phyloP scores from a whole-genome alignment of 2,797 vertebrate species.

The Melanotaenia parkinsoni region DNA sequence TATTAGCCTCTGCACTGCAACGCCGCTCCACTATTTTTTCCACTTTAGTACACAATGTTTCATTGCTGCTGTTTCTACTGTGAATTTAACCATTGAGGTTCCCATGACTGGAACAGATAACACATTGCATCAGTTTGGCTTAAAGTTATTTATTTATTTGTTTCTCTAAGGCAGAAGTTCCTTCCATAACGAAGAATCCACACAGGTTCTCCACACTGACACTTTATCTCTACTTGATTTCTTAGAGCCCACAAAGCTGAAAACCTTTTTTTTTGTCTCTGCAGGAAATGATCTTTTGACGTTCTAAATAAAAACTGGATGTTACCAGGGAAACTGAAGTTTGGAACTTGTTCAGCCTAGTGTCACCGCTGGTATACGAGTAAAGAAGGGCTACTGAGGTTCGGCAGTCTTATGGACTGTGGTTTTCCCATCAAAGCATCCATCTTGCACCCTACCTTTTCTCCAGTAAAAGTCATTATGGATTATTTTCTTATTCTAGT shows the following conservation, averaged over 20 bases:
- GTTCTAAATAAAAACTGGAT: not conserved
- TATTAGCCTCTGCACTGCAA: constrained; percentile 23
- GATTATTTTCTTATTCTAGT: too few relatives aligned
- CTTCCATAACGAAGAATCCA: not conserved
- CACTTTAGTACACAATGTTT: constrained; percentile 20
- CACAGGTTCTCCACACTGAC: too few relatives aligned
- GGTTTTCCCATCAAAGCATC: not conserved
- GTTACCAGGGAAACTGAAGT: not conserved
- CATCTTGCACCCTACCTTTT: too few relatives aligned
- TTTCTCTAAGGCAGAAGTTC: not conserved
- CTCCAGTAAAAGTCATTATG: too few relatives aligned
- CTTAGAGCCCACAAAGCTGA: not conserved
- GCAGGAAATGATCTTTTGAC: not conserved
- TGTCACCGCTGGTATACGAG: not conserved
- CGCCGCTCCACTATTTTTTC: constrained; percentile 15
- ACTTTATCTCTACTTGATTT: not conserved
- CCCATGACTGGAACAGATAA: constrained; percentile 13
- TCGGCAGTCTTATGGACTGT: too few relatives aligned
- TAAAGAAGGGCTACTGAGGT: not conserved
- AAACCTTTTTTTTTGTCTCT: not conserved
- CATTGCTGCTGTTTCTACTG: constrained; percentile 5
- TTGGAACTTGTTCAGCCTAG: not conserved
- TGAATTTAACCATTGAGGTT: constrained; percentile 3
- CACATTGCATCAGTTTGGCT: constrained; percentile 7
- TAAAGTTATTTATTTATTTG: not conserved